Percentiles rank a stretch among this genome's conserved stretches.
Evolutionary conservation across 2,888 invertebrate species (phyloP).

Genomic region (Plagodis pulveraria): DNA sequence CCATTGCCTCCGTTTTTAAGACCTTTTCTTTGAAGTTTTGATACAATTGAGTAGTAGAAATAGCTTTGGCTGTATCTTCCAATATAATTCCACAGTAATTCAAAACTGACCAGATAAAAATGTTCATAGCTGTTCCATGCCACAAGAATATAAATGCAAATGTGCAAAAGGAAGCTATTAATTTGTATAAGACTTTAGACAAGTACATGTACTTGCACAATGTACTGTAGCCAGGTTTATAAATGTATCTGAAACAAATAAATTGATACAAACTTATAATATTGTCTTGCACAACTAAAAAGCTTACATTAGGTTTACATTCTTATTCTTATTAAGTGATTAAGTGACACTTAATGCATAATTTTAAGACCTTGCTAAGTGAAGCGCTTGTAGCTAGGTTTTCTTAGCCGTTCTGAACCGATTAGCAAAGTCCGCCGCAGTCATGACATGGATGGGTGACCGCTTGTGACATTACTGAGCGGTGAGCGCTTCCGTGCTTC

Average conservation of each 20-base stretch:
- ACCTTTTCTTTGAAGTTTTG: constrained; percentile 65
- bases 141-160: constrained; percentile 95
- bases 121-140: constrained; percentile 93
- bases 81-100: constrained; percentile 92
- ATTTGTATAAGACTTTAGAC: constrained; percentile 79
- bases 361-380: no score
- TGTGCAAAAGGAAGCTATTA: constrained; percentile 89
- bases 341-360: no score
- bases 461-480: no score
- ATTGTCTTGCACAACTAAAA: background rate
- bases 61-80: constrained; percentile 86
- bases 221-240: constrained; percentile 86
- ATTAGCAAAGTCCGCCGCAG: no score
- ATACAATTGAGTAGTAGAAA: constrained; percentile 77
- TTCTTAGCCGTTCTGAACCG: no score
- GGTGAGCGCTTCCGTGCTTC: no score
- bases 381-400: no score
- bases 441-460: no score
- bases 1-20: constrained; percentile 69
- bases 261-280: background rate
- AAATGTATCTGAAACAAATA: constrained; percentile 92
- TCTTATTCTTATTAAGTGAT: no score
- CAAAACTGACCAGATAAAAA: constrained; percentile 94
- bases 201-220: constrained; percentile 56
- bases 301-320: no score